Conservation (phyloP, 2,113 vertebrate genomes). For the Phyllopteryx taeniolatus region DNA sequence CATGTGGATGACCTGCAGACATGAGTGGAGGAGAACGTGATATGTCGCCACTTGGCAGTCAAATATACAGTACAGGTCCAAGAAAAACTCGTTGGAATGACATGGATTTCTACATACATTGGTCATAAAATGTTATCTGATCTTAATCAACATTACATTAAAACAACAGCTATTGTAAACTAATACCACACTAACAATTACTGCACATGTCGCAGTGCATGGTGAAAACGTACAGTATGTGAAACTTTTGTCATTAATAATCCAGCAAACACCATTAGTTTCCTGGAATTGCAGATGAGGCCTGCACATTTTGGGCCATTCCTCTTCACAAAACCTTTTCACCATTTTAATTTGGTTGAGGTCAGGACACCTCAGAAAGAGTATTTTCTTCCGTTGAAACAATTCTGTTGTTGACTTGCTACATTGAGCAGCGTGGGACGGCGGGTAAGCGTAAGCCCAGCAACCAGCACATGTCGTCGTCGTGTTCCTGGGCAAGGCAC, state of each 20-base stretch:
- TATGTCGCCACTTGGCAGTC: background rate
- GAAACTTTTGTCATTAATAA: background rate
- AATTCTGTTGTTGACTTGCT: too few species aligned
- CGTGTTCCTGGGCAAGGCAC: too few species aligned
- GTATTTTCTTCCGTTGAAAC: too few species aligned
- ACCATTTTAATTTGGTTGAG: background rate
- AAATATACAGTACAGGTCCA: background rate
- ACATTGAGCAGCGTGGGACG: too few species aligned
- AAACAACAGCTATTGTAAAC: background rate
- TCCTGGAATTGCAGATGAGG: background rate
- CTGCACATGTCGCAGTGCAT: too few species aligned
- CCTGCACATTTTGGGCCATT: background rate
- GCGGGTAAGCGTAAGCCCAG: too few species aligned
- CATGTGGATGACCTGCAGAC: constrained; percentile 76
- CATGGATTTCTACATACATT: background rate
- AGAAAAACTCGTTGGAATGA: background rate
- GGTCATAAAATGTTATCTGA: background rate
- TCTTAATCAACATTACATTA: background rate
- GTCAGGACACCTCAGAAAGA: too few species aligned
- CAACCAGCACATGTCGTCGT: too few species aligned
- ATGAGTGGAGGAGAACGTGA: background rate
- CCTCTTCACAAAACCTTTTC: too few species aligned
- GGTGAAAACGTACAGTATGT: background rate
- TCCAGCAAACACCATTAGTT: background rate
- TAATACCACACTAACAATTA: too few species aligned